Conservation (phyloP, 2,888 invertebrate genomes). For the Pinctada fucata region DNA sequence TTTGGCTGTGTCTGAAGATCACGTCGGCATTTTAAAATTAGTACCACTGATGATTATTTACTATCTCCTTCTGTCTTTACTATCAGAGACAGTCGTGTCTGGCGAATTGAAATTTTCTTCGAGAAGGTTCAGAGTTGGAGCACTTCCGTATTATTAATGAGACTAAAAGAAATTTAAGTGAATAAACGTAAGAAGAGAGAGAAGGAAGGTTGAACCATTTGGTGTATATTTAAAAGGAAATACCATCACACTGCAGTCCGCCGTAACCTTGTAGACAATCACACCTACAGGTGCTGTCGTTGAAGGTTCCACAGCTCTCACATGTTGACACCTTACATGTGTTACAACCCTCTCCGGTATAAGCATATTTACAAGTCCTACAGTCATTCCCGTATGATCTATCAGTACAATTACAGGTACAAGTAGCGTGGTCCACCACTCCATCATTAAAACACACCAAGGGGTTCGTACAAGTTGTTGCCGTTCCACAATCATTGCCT, state of each 20-base stretch:
- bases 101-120: too few species aligned
- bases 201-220: too few species aligned
- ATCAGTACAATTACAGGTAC: slow-evolving; percentile 41
- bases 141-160: too few species aligned
- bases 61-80: too few species aligned
- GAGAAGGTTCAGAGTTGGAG: too few species aligned
- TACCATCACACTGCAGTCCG: slow-evolving; percentile 37
- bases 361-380: slow-evolving; percentile 37
- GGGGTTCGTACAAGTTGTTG: slow-evolving; percentile 23
- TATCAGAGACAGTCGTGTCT: too few species aligned
- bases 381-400: slow-evolving; percentile 38
- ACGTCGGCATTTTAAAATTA: too few species aligned
- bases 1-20: too few species aligned
- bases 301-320: slow-evolving; percentile 39
- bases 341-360: slow-evolving; percentile 39
- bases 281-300: slow-evolving; percentile 39
- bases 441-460: slow-evolving; percentile 44
- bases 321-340: slow-evolving; percentile 36
- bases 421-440: slow-evolving; percentile 25
- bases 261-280: slow-evolving; percentile 32
- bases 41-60: too few species aligned
- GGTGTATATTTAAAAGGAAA: background rate
- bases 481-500: slow-evolving; percentile 37
- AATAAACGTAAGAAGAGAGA: too few species aligned
- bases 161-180: too few species aligned